Conservation (phyloP, 2,797 vertebrate genomes). For the Muscicapa striata region DNA sequence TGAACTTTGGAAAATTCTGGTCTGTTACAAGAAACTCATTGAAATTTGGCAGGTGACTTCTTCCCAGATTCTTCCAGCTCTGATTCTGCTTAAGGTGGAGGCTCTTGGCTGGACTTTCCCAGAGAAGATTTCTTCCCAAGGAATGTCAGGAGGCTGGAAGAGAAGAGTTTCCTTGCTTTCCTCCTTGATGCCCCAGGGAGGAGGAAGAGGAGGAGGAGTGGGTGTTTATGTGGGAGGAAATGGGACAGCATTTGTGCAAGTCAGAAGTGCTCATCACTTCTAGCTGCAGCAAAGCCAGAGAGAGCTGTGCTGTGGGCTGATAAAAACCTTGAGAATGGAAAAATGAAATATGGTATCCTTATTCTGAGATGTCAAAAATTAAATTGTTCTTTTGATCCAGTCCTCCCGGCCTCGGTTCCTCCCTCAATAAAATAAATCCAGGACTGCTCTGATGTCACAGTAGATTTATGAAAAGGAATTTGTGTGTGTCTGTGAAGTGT, state of each 20-base stretch:
- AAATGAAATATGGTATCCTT: background rate
- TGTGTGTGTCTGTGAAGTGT: background rate
- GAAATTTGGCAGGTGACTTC: background rate
- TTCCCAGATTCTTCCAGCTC: background rate
- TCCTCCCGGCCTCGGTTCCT: background rate
- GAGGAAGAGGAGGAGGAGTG: background rate
- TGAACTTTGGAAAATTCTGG: background rate
- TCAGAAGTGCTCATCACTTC: background rate
- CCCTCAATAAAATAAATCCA: background rate
- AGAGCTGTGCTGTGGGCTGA: constrained; percentile 4
- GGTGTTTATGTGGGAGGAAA: background rate
- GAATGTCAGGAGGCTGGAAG: background rate
- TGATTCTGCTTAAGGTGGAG: background rate
- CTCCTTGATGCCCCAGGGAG: background rate
- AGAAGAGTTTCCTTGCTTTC: background rate
- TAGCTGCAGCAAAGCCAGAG: background rate
- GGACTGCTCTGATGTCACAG: background rate
- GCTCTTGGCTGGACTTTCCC: background rate
- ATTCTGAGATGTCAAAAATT: background rate
- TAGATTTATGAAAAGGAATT: background rate
- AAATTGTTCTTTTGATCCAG: constrained; percentile 41
- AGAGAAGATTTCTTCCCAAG: background rate
- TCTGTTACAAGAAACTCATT: background rate
- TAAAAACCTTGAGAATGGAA: background rate
- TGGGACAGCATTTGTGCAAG: background rate